phyloP scores from a whole-genome alignment of 2,797 vertebrate genomes.

The Eleutherodactylus coqui region DNA sequence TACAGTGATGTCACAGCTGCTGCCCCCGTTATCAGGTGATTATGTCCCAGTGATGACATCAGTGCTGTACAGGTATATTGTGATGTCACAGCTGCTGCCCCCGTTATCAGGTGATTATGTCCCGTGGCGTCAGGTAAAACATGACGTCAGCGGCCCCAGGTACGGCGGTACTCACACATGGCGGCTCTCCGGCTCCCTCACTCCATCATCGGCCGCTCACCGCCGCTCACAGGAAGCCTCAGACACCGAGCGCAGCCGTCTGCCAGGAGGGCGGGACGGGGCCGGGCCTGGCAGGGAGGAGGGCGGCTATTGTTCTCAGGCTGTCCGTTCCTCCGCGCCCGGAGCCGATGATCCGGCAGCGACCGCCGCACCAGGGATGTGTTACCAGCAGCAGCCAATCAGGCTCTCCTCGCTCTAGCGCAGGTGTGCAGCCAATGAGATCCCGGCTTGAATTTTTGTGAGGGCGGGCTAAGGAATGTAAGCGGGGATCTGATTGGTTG shows the following conservation, averaged over 20 bases:
- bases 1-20: no score
- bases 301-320: constrained; percentile 21
- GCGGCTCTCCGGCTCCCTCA: no score
- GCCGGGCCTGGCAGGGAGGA: neutral
- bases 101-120: neutral
- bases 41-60: neutral
- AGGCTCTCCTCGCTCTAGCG: neutral
- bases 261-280: neutral
- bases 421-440: no score
- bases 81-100: neutral
- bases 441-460: no score
- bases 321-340: neutral
- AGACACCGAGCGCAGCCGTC: neutral
- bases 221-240: neutral
- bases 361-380: neutral
- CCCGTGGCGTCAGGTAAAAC: no score
- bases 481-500: neutral
- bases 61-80: neutral
- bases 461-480: neutral
- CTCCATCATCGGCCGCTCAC: no score
- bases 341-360: neutral
- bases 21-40: neutral
- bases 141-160: neutral
- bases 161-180: no score
- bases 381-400: constrained; percentile 2